These are phyloP conservation scores for Sturmia bella DNA, from an alignment of 2,888 invertebrate species.

Conservation along the genomic window DNA sequence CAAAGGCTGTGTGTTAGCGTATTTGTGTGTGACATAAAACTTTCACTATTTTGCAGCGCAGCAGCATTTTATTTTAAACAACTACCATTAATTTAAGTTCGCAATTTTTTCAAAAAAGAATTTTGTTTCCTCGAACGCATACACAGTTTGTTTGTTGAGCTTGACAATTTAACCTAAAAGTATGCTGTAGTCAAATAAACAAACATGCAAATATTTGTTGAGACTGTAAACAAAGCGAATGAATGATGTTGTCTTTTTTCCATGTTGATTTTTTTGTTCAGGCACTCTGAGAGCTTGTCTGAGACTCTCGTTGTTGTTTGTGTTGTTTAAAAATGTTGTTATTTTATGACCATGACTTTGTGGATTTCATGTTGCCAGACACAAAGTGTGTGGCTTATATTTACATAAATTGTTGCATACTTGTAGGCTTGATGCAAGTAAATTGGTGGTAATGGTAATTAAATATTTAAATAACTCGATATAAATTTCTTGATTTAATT, in stretches of 20 bases:
- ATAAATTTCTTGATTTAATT: too few species aligned
- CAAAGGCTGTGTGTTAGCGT: conserved; percentile 7
- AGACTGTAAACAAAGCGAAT: conserved; percentile 27
- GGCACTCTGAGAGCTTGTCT: background rate
- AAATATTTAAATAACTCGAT: too few species aligned
- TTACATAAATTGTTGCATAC: conserved; percentile 48
- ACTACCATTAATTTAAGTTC: background rate
- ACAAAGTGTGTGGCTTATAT: conserved; percentile 2
- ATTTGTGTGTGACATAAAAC: background rate
- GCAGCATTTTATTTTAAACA: background rate
- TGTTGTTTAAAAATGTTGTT: conserved; percentile 1
- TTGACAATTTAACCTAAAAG: conserved; percentile 47
- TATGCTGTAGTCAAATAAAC: conserved; percentile 39
- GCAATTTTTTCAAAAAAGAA: background rate
- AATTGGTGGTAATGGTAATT: too few species aligned
- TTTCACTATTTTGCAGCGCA: background rate
- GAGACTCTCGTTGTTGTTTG: background rate
- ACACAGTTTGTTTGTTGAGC: conserved; percentile 16
- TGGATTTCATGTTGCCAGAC: conserved; percentile 12
- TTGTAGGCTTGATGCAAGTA: conserved; percentile 12
- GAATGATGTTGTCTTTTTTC: conserved; percentile 1
- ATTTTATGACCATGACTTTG: conserved; percentile 45
- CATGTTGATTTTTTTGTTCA: background rate
- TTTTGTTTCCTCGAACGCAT: background rate
- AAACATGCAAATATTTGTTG: conserved; percentile 37